Percentiles rank a stretch among this genome's conserved stretches.
Evolutionary conservation across 2,113 vertebrate species (phyloP).

Genomic region (Struthio camelus): DNA sequence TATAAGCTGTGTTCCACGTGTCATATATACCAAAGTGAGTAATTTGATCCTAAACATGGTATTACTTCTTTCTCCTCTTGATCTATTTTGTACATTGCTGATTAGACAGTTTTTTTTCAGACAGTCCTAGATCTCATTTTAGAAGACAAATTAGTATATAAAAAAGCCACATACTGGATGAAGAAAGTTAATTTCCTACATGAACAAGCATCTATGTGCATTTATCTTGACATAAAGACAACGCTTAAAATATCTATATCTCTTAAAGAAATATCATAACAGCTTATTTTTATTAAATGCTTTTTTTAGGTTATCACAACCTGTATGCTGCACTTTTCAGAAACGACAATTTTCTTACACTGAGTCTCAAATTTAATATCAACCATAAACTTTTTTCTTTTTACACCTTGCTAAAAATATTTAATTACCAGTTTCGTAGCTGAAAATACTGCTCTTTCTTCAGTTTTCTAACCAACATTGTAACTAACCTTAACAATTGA

Average conservation of each 20-base stretch:
- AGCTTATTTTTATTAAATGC: not conserved
- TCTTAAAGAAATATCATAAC: not conserved
- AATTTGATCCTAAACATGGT: not conserved
- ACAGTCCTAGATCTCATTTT: not conserved
- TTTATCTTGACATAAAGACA: not conserved
- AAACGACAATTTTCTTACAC: not conserved
- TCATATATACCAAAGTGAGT: not conserved
- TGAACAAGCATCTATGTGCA: not conserved
- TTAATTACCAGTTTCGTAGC: not conserved
- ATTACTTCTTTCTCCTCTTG: not conserved
- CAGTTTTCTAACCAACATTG: not conserved
- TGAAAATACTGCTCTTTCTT: not conserved
- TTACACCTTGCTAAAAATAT: not conserved
- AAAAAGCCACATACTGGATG: rapidly evolving
- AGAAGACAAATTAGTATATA: not conserved
- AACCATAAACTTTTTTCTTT: not conserved
- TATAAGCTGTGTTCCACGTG: not conserved
- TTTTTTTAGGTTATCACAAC: not conserved
- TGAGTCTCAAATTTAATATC: not conserved
- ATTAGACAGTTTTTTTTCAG: not conserved
- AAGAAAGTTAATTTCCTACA: not conserved
- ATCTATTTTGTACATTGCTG: not conserved
- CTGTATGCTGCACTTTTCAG: not conserved
- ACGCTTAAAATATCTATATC: not conserved
- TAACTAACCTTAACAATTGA: not conserved